Evolutionary conservation across 37 sponge, comb jelly and placozoan species (phyloP), one percentile per base, ranked within the genome.

Genomic region (Ephydatia muelleri): DNA sequence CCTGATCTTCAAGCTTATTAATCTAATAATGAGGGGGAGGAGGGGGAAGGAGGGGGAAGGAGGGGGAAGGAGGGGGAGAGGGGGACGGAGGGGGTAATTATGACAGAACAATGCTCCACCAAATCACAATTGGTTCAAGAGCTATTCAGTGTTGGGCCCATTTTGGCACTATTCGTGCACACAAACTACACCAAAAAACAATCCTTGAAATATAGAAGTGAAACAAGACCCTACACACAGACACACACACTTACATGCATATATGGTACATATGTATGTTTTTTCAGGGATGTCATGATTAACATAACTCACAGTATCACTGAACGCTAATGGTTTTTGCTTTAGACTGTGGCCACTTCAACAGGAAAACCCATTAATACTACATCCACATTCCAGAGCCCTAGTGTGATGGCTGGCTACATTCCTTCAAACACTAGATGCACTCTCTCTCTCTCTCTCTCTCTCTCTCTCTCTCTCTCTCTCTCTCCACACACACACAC

Each of bases 1-100:
- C 57, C 82, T 93, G 90, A 3, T 39, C 71, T 79, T 90, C 91
- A 23, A 89, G 82, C n/a, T 38, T 68, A 9, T 38, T 82, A 3
- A 93, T 73, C 93, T 93, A 65, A 2, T 74, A 0, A 22, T 13
- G 72, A 26, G 19, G 22, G 26, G 31, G 28, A 25, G 25, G 49
- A 57, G 75, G 1, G 40, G 28, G 27, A 81, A 9, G 38, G 28
- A 68, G 33, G 2, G 23, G 1, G 68, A 26, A 36, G 26, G 23
- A 77, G 31, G 13, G 57, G 5, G 31, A 43, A 11, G 57, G n/a
- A 69, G 22, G 67, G 21, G 28, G 27, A 57, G 64, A 78, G 13
- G 49, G 16, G 25, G 27, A 34, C 65, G 12, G 66, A 49, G 79
- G 1, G 33, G 49, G 64, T n/a, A 31, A 28, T 0, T 5, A 1